Evolutionary conservation across 2,797 vertebrate genomes (phyloP).

Genomic region (Passerculus sandwichensis): DNA sequence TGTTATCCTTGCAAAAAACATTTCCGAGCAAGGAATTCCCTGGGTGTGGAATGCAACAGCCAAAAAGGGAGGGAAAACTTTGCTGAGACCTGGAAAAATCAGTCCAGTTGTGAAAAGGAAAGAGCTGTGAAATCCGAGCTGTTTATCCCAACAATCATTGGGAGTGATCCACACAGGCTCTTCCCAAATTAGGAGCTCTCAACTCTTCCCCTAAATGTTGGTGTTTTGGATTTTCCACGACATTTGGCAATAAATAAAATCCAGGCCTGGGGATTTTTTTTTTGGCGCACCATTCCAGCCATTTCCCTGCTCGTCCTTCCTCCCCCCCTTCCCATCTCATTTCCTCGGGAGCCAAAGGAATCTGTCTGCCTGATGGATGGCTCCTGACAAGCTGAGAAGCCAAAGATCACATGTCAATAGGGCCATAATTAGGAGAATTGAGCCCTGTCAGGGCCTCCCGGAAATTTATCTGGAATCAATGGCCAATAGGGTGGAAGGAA

Average conservation of each 20-base stretch:
- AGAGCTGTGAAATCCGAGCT: not conserved
- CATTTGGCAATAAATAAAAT: not conserved
- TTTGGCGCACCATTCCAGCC: not conserved
- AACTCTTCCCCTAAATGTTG: not conserved
- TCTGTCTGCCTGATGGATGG: conserved; percentile 73
- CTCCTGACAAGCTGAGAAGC: conserved; percentile 75
- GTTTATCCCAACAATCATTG: not conserved
- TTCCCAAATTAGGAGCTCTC: not conserved
- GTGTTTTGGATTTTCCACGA: fast-evolving
- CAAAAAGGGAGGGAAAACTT: not conserved
- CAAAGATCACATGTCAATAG: conserved; percentile 78
- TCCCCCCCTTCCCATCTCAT: conserved; percentile 41
- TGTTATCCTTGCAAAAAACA: not conserved
- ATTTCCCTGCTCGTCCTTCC: not conserved
- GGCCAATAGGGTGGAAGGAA: conserved; percentile 75
- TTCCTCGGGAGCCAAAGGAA: conserved; percentile 69
- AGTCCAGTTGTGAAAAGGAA: not conserved
- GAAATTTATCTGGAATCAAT: conserved; percentile 79
- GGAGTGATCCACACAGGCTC: fast-evolving
- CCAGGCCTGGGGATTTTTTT: not conserved
- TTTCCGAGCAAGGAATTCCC: not conserved
- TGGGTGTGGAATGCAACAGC: not conserved
- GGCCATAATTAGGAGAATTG: conserved; percentile 78
- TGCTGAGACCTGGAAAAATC: not conserved
- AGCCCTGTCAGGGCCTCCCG: conserved; percentile 68